Percentiles rank a stretch among this genome's conserved stretches.
Conservation (phyloP, 1,140 invertebrate genomes). For the Pygmarrhopalites habei region DNA sequence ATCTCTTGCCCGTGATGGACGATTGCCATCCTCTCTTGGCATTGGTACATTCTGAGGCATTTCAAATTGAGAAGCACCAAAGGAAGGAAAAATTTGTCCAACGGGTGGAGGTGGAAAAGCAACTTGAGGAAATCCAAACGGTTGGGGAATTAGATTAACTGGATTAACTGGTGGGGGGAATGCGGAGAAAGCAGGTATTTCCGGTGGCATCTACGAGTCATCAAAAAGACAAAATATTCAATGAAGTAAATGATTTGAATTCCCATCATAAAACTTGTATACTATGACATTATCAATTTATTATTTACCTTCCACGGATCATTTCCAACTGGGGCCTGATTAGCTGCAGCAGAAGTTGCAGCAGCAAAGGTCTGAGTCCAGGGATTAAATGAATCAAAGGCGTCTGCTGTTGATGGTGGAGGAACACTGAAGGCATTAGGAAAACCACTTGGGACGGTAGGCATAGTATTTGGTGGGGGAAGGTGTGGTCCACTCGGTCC, state of each 20-base stretch:
- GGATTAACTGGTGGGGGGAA: not conserved
- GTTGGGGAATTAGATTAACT: not conserved
- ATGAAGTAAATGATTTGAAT: not conserved
- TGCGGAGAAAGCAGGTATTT: not conserved
- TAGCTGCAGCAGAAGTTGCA: not conserved
- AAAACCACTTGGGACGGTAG: conserved; percentile 2
- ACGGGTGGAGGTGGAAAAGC: not conserved
- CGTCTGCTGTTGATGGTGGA: not conserved
- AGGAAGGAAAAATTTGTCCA: conserved; percentile 12
- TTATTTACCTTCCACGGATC: conserved; percentile 19
- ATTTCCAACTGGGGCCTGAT: not conserved
- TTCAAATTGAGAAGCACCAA: not conserved
- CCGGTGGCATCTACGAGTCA: not conserved
- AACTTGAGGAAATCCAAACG: not conserved
- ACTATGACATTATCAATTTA: not conserved
- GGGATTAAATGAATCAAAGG: conserved; percentile 12
- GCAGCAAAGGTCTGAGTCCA: conserved; percentile 16
- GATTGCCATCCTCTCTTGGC: not conserved
- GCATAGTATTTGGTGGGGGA: conserved; percentile 5
- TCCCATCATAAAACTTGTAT: not conserved
- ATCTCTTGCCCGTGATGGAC: not conserved
- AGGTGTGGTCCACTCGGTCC: not conserved
- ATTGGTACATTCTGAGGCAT: not conserved
- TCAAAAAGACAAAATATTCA: not conserved
- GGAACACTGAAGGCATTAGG: conserved; percentile 1